Evolutionary conservation across 2,797 vertebrate species (phyloP).

Genomic region (Spea hammondii): DNA sequence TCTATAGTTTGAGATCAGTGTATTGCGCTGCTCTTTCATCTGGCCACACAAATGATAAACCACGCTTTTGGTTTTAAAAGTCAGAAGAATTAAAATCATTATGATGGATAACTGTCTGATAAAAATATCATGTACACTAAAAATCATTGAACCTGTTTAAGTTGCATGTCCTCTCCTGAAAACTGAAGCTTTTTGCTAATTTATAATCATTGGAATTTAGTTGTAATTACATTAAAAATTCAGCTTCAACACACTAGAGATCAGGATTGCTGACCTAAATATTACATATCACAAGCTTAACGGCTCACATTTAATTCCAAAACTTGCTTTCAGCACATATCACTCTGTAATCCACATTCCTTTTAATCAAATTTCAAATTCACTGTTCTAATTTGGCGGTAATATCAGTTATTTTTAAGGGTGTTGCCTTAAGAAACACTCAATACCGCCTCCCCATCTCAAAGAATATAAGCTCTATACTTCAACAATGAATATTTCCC

Average conservation of each 20-base stretch:
- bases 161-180: conserved; percentile 7
- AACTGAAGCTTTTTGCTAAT: conserved; percentile 8
- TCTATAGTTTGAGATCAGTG: not conserved
- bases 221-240: conserved; percentile 48
- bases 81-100: not conserved
- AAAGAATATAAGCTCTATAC: no score
- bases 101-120: not conserved
- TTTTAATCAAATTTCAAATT: not conserved
- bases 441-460: no score
- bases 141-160: conserved; percentile 19
- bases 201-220: conserved; percentile 42
- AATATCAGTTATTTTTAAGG: no score
- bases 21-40: not conserved
- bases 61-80: not conserved
- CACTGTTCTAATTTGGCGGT: no score
- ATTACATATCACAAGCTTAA: conserved; percentile 29
- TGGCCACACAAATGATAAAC: not conserved
- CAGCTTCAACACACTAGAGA: conserved; percentile 19
- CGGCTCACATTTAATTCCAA: conserved; percentile 21
- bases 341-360: conserved; percentile 14
- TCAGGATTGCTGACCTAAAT: conserved; percentile 42
- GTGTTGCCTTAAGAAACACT: no score
- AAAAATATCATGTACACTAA: conserved; percentile 15
- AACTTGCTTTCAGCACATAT: not conserved
- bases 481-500: no score